Conservation (phyloP, 2,888 invertebrate species). For the Sipunculus nudus region DNA sequence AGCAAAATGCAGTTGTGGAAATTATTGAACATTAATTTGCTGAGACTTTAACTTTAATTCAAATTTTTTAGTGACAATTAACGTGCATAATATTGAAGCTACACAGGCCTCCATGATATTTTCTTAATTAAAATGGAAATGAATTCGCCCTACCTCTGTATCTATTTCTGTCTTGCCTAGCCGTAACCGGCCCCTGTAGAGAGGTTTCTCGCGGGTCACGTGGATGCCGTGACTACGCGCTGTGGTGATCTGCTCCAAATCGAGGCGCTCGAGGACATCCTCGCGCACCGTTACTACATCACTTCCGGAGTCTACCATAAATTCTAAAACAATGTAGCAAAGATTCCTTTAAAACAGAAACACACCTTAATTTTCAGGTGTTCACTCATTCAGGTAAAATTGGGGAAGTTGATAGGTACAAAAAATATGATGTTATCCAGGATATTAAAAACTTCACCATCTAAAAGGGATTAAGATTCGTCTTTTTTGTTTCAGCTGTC, state of each 20-base stretch:
- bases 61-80: neutral
- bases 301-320: slow-evolving; percentile 64
- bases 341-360: neutral
- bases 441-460: too few species aligned
- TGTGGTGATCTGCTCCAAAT: slow-evolving; percentile 52
- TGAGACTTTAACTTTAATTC: neutral
- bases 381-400: too few species aligned
- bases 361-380: neutral
- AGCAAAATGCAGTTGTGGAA: too few species aligned
- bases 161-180: slow-evolving; percentile 51
- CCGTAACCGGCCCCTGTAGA: slow-evolving; percentile 51
- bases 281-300: slow-evolving; percentile 58
- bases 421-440: too few species aligned
- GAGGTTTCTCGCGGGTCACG: slow-evolving; percentile 51
- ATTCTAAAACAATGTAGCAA: slow-evolving; percentile 44
- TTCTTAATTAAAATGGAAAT: too few species aligned
- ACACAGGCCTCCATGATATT: too few species aligned
- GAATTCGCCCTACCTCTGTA: slow-evolving; percentile 49
- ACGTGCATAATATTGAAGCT: neutral
- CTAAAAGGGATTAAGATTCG: too few species aligned
- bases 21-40: neutral
- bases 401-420: too few species aligned
- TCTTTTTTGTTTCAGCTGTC: too few species aligned
- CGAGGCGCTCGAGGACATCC: slow-evolving; percentile 48
- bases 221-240: slow-evolving; percentile 59